Evolutionary conservation across 2,797 vertebrate genomes (phyloP), one percentile per base, ranked within the genome.

Genomic region (Trachops cirrhosus): DNA sequence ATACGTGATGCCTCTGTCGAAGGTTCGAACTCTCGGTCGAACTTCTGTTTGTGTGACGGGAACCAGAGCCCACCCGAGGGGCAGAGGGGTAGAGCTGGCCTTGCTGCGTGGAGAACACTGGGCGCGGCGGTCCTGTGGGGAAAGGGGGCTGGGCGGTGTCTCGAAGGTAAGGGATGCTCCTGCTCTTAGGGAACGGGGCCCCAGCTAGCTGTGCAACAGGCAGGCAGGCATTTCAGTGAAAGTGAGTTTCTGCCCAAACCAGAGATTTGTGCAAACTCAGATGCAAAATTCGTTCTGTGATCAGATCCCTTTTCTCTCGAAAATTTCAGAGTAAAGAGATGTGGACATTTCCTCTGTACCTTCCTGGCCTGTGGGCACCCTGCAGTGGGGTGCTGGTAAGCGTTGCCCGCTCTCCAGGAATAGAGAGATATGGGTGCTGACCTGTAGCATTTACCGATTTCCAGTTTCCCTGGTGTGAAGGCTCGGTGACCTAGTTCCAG

Each of bases 151-250:
- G 9, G 19, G 14, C 15, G 22, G 8, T 19, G 7, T 6, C 14
- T 29, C 3, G 0, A 16, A 3, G 1, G 14, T 37, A 3, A 87
- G 9, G 39, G 50, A 32, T 29, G 2, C 16, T n/a, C 70, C 12
- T 41, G 18, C 34, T 11, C 2, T 39, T 6, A 34, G 59, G 57
- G 22, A 52, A 22, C 1, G n/a, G 24, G 41, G 68, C 2, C 9
- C 74, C 48, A 4, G 34, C 19, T 59, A 4, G 19, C 39, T 57
- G 44, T n/a, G n/a, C 9, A 8, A 75, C 19, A 46, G 62, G n/a
- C 32, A 46, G 3, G n/a, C 32, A 34, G 2, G 41, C 39, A 14
- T 62, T 84, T 29, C 62, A 86, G 18, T 22, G n/a, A 71, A 70
- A 89, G 37, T 9, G 4, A 22, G 18, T 34, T 68, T 70, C 87